phyloP scores from a whole-genome alignment of 2,797 vertebrate species.

The Acanthurus leucopareius region DNA sequence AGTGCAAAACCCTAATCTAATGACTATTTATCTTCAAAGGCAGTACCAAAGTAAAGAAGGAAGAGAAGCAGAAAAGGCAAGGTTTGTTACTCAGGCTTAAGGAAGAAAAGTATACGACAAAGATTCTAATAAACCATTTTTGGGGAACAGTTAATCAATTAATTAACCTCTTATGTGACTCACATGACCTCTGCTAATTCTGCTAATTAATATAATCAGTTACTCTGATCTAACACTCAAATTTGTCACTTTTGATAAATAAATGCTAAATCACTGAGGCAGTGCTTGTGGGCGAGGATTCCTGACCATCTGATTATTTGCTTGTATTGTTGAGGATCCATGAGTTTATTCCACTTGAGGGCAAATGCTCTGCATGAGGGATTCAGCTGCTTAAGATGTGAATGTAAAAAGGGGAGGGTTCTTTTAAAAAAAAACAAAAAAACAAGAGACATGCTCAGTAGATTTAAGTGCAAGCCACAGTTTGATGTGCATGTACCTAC shows the following conservation, averaged over 20 bases:
- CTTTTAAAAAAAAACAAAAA: slow-evolving; percentile 33
- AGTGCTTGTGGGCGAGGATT: not conserved
- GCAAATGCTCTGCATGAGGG: not conserved
- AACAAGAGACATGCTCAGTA: slow-evolving; percentile 43
- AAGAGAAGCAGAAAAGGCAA: not conserved
- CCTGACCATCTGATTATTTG: not conserved
- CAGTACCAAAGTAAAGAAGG: not conserved
- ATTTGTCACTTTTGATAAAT: slow-evolving; percentile 64
- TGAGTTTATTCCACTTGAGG: not conserved
- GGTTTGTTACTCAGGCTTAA: not conserved
- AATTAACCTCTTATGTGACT: slow-evolving; percentile 34
- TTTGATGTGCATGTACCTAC: slow-evolving; percentile 62
- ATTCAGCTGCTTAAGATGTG: slow-evolving; percentile 2
- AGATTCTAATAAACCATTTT: slow-evolving; percentile 44
- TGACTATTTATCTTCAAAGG: not conserved
- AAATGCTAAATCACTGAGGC: slow-evolving; percentile 50
- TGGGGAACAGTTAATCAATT: slow-evolving; percentile 32
- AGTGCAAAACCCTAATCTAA: not conserved
- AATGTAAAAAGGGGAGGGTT: slow-evolving; percentile 10
- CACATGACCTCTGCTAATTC: slow-evolving; percentile 43
- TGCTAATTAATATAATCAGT: slow-evolving; percentile 49
- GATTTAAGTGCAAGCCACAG: slow-evolving; percentile 58
- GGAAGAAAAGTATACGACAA: slow-evolving; percentile 8
- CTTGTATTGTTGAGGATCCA: slow-evolving; percentile 5
- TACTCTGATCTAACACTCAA: slow-evolving; percentile 55